These are phyloP conservation scores for Drosophila suzukii DNA, from an alignment of 1,140 invertebrate genomes.

Conservation along the genomic window DNA sequence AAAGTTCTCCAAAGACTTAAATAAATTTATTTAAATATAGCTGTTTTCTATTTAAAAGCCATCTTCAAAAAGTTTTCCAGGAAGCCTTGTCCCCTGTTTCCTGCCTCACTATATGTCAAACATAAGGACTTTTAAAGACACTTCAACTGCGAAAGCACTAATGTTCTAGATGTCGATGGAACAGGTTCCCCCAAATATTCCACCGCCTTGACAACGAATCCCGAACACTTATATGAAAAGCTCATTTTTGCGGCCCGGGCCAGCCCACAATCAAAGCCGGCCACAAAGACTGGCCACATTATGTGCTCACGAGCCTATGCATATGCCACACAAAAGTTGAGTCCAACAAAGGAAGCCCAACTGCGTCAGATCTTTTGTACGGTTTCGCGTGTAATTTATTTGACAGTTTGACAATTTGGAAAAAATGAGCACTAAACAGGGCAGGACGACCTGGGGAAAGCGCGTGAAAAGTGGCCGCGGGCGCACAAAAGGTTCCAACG, in stretches of 20 bases:
- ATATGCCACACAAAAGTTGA: slow-evolving; percentile 45
- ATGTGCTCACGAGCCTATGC: slow-evolving; percentile 36
- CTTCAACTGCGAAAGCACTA: neutral
- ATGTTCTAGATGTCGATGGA: neutral
- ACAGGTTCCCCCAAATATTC: slow-evolving; percentile 7
- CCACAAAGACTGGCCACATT: slow-evolving; percentile 61
- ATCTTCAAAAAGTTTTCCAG: too few relatives aligned
- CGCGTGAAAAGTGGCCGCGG: slow-evolving; percentile 70
- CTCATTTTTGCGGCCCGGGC: slow-evolving; percentile 12
- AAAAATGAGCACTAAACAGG: slow-evolving; percentile 38
- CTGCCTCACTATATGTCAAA: too few relatives aligned
- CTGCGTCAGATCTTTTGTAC: slow-evolving; percentile 62
- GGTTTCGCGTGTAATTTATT: slow-evolving; percentile 73
- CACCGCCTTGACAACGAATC: neutral
- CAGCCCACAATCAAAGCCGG: slow-evolving; percentile 59
- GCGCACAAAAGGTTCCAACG: slow-evolving; percentile 57
- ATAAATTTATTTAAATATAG: too few relatives aligned
- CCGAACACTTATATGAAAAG: slow-evolving; percentile 19
- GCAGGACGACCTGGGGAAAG: slow-evolving; percentile 36
- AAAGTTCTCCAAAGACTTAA: too few relatives aligned
- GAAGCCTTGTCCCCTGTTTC: too few relatives aligned
- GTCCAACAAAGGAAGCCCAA: slow-evolving; percentile 56
- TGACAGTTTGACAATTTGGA: slow-evolving; percentile 80
- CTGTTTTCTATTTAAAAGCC: too few relatives aligned
- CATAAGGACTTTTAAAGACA: neutral